phyloP scores from a whole-genome alignment of 2,113 vertebrate species.

The Puffinus mauretanicus region DNA sequence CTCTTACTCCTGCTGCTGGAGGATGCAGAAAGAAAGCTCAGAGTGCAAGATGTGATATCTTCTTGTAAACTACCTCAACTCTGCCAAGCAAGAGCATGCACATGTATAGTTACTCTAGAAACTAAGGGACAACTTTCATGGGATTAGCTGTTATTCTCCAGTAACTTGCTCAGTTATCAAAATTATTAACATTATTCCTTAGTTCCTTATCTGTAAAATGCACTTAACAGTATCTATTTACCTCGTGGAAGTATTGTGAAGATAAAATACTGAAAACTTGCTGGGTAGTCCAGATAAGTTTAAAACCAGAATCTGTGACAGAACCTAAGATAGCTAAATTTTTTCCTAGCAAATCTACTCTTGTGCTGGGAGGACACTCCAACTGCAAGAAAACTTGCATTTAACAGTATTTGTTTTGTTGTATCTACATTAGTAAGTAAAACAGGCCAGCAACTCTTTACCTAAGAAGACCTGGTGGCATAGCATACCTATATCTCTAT shows the following conservation, averaged over 20 bases:
- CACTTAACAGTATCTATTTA: not conserved
- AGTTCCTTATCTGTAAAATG: not conserved
- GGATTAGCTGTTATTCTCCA: not conserved
- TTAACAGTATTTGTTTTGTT: not conserved
- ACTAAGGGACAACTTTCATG: not conserved
- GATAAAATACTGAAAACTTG: not conserved
- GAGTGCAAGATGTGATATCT: not conserved
- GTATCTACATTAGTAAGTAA: not conserved
- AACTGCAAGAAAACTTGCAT: not conserved
- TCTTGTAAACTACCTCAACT: not conserved
- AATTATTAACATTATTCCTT: not conserved
- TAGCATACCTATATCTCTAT: too few relatives aligned
- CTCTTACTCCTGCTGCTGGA: not conserved
- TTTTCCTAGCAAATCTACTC: not conserved
- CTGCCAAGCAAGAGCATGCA: not conserved
- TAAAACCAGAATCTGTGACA: not conserved
- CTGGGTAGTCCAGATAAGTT: not conserved
- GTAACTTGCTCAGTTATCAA: not conserved
- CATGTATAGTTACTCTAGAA: not conserved
- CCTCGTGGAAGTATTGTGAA: not conserved
- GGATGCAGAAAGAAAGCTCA: not conserved
- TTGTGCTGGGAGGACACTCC: not conserved
- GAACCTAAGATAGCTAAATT: not conserved
- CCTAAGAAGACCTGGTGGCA: not conserved
- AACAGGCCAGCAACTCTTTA: not conserved